A percentile compares a stretch with the other conserved stretches of the same genome.
Evolutionary conservation across 1,140 invertebrate genomes (phyloP).

Genomic region (Lysiphlebus fabarum): DNA sequence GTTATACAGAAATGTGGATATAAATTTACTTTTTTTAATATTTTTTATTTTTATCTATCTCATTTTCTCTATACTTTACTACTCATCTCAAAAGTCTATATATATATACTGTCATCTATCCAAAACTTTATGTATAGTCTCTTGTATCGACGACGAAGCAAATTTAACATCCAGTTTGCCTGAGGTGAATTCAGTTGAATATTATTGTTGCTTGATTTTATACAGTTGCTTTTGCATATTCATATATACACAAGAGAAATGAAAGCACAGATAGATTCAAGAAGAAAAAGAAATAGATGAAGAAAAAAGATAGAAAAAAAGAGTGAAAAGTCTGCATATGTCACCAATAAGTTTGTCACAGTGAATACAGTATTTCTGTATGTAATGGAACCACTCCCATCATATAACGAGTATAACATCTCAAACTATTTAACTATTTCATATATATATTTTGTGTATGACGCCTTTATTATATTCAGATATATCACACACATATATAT

Average conservation of each 20-base stretch:
- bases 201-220: constrained; percentile 41
- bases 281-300: not conserved
- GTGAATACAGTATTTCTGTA: not conserved
- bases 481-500: no score
- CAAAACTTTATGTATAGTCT: no score
- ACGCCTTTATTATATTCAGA: no score
- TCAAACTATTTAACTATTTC: no score
- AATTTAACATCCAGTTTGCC: constrained; percentile 32
- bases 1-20: not conserved
- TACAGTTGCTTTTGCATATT: constrained; percentile 41
- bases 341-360: constrained; percentile 35
- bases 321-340: constrained; percentile 34
- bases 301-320: constrained; percentile 5
- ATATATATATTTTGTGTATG: no score
- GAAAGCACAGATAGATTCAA: not conserved
- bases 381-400: constrained; percentile 1
- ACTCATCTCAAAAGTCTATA: no score
- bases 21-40: no score
- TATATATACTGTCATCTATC: no score
- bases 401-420: no score
- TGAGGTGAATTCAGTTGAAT: constrained; percentile 31
- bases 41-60: no score
- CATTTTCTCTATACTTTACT: no score
- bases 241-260: constrained; percentile 29
- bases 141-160: constrained; percentile 34